Evolutionary conservation across 2,797 vertebrate species (phyloP), one percentile per base, ranked within the genome.

Genomic region (Chrysocyon brachyurus): DNA sequence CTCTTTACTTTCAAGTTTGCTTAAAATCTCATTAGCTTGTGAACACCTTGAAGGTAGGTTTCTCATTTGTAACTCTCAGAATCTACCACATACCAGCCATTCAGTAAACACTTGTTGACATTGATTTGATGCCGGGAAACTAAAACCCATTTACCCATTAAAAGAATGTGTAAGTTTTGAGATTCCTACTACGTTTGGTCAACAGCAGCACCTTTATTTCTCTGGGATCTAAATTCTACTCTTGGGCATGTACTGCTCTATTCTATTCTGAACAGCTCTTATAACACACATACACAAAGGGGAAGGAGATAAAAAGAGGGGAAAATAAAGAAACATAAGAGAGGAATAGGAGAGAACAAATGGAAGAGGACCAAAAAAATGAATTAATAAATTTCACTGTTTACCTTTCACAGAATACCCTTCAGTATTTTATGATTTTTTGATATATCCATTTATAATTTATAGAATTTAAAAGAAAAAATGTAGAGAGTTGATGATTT

Each of bases 381-480:
- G 56, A 88, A 72, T 56, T 15, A 85, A 77, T 90, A 19, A 52
- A 84, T 78, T 90, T 92, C 8, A 68, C 11, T 89, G 86, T 78
- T 86, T 92, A 40, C 28, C 57, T 95, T 95, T 94, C 40, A 33
- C 40, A 61, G 72, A 36, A 77, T 82, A 70, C 31, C 46, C 26
- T 84, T 85, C 52, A 82, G 36, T 22, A 56, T 1, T 59, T 3
- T 22, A 12, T 86, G 17, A 12, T 28, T 90, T 85, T 83, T 46
- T 52, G 54, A 17, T 63, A n/a, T 91, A 33, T 64, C 15, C 49
- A 81, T 63, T 73, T 78, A 78, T 61, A 96, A 94, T 31, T 77
- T 94, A 63, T 91, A 63, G 31, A 73, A 72, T 81, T 84, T 49
- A 82, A 94, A 81, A 64, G n/a, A 28, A 81, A 95, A 91, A 79